phyloP scores from a whole-genome alignment of 2,888 invertebrate genomes.

The Athrips mouffetella region DNA sequence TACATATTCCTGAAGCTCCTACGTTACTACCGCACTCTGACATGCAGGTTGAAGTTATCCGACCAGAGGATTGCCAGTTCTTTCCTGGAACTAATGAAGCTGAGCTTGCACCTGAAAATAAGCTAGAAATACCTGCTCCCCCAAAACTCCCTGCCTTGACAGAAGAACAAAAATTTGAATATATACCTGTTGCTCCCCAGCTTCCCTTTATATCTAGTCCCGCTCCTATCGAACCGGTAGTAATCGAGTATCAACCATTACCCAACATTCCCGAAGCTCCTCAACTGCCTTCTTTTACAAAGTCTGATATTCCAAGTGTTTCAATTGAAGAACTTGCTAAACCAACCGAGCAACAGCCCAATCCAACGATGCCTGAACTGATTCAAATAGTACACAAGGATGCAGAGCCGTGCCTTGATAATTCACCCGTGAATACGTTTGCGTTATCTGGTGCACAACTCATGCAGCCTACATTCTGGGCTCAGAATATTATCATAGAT shows the following conservation, averaged over 20 bases:
- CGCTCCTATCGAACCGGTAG: too few relatives aligned
- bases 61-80: background rate
- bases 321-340: conserved; percentile 11
- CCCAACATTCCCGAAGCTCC: conserved; percentile 26
- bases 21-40: conserved; percentile 2
- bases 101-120: background rate
- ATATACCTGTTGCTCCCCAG: too few relatives aligned
- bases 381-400: background rate
- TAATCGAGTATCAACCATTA: background rate
- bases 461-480: conserved; percentile 27
- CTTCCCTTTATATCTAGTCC: background rate
- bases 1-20: conserved; percentile 16
- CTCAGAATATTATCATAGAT: conserved; percentile 35
- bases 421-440: background rate
- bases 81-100: background rate
- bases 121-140: background rate
- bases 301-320: conserved; percentile 24
- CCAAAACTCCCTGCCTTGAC: background rate
- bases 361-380: conserved; percentile 10
- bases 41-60: background rate
- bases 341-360: background rate
- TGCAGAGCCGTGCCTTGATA: conserved; percentile 8
- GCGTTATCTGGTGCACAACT: too few relatives aligned
- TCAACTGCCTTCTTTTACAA: conserved; percentile 25
- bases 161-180: too few relatives aligned